Conservation (phyloP, 2,888 invertebrate genomes). For the Spatulosminthurus flaviceps region DNA sequence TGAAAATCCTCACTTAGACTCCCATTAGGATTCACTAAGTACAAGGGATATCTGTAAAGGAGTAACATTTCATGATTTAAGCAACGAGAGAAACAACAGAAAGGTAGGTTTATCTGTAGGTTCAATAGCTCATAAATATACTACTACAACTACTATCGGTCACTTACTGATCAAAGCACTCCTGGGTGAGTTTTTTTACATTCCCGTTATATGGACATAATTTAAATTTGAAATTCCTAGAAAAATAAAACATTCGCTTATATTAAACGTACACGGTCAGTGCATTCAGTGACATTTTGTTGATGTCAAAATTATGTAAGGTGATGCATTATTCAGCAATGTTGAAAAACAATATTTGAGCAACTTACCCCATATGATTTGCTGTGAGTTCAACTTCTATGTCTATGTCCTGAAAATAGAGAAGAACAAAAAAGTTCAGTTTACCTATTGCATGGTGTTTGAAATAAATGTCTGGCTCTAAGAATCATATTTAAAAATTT, state of each 20-base stretch:
- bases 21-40: slow-evolving; percentile 75
- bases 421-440: too few relatives aligned
- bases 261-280: too few relatives aligned
- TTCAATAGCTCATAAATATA: too few relatives aligned
- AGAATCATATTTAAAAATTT: not conserved
- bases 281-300: not conserved
- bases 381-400: slow-evolving; percentile 88
- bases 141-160: not conserved
- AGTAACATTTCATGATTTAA: too few relatives aligned
- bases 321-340: not conserved
- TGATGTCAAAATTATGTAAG: not conserved
- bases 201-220: slow-evolving; percentile 88
- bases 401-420: slow-evolving; percentile 75
- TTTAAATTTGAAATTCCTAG: slow-evolving; percentile 75
- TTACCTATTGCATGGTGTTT: too few relatives aligned
- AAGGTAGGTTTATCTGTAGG: too few relatives aligned
- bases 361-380: slow-evolving; percentile 80
- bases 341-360: too few relatives aligned
- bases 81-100: too few relatives aligned
- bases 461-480: too few relatives aligned
- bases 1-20: slow-evolving; percentile 73
- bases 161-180: slow-evolving; percentile 79
- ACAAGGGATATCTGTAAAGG: slow-evolving; percentile 74
- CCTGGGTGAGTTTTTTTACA: slow-evolving; percentile 78
- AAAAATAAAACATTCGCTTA: not conserved